Evolutionary conservation across 2,888 invertebrate genomes (phyloP), one percentile per base, ranked within the genome.

Genomic region (Molanna angustata): DNA sequence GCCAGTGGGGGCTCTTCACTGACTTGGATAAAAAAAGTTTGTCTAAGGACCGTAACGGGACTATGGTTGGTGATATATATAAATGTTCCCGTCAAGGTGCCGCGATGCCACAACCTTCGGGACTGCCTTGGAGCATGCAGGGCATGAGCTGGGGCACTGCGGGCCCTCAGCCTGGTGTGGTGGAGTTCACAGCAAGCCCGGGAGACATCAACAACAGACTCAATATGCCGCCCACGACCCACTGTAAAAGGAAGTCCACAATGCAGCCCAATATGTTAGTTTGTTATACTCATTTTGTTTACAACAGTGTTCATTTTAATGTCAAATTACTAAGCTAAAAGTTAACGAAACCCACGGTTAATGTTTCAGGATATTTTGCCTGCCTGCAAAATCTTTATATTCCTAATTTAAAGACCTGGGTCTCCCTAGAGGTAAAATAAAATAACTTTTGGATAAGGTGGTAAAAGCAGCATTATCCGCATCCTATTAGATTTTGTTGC

Each of bases 91-190:
- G 20, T 33, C 27, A 20, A 20, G 40, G 40, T 6, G 7, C 51
- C 4, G 9, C 19, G n/a, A 72, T 77, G 72, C 75, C 75, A 3
- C 68, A 63, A 13, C 76, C 76, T 7, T 67, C 74, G 3, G 71
- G 71, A n/a, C 56, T 66, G 1, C 76, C 77, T 0, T 80, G 80
- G 80, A 79, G 76, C 60, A 68, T 77, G 3, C 74, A 80, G 52
- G 71, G 72, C 7, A 64, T 81, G 60, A 67, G 80, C 0, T 82
- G 81, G 82, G 74, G 79, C 9, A 65, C 73, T 61, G 64, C 67
- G 1, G 67, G 72, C 9, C 73, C 74, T 3, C 52, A 59, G 1
- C 74, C 74, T 2, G 67, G 70, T 18, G 58, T 78, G n/a, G 74
- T 78, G 7, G 72, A 75, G 52, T 76, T 78, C 65, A 71, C 78